Conservation (phyloP, 2,888 invertebrate genomes). For the Anarsia innoxiella region DNA sequence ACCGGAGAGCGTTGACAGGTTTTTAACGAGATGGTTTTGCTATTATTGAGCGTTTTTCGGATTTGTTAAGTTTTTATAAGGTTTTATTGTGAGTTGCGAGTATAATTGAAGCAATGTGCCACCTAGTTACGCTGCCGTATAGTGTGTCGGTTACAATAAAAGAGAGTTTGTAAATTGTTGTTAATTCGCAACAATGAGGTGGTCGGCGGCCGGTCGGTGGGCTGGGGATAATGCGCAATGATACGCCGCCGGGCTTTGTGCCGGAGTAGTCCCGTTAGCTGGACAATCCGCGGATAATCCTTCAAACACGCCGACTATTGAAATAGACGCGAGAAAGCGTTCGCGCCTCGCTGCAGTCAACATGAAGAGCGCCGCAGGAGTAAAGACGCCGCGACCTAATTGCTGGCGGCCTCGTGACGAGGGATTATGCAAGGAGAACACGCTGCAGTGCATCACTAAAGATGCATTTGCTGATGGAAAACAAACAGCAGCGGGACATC, state of each 20-base stretch:
- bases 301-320: constrained; percentile 53
- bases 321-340: constrained; percentile 55
- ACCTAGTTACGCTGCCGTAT: constrained; percentile 67
- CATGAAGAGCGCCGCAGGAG: constrained; percentile 39
- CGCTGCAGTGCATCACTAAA: constrained; percentile 48
- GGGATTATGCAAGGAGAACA: constrained; percentile 59
- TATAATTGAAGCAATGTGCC: constrained; percentile 48
- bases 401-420: too few relatives aligned
- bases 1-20: constrained; percentile 35
- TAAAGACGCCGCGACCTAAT: constrained; percentile 59
- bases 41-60: constrained; percentile 5
- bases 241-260: constrained; percentile 58
- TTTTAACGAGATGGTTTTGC: constrained; percentile 25
- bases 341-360: constrained; percentile 68
- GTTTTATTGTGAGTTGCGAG: constrained; percentile 27
- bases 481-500: constrained; percentile 56
- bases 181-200: constrained; percentile 62
- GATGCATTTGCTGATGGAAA: constrained; percentile 43
- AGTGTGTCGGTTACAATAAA: constrained; percentile 45
- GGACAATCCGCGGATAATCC: constrained; percentile 66
- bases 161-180: constrained; percentile 62
- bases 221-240: constrained; percentile 64
- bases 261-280: constrained; percentile 50
- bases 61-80: too few relatives aligned
- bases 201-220: constrained; percentile 45